Percentiles rank a stretch among this genome's conserved stretches.
These are phyloP conservation scores for Cremastobaeus sp. DNA, from an alignment of 2,888 invertebrate genomes.

Conservation along the genomic window DNA sequence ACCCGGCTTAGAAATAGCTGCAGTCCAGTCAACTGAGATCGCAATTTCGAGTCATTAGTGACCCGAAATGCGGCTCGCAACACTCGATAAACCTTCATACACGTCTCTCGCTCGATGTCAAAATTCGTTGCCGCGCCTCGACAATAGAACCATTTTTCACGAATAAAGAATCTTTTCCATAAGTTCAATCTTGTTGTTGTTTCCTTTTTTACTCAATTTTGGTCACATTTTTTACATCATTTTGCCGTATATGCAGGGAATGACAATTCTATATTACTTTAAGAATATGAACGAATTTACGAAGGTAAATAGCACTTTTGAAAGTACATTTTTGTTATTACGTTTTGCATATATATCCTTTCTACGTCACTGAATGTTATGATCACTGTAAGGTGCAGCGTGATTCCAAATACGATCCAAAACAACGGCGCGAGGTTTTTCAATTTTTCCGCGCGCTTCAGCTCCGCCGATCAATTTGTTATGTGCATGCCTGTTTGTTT, in stretches of 20 bases:
- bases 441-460: too few species aligned
- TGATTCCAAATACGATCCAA: slow-evolving; percentile 37
- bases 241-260: slow-evolving; percentile 36
- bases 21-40: slow-evolving; percentile 67
- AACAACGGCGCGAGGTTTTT: too few species aligned
- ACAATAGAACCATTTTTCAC: slow-evolving; percentile 12
- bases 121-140: slow-evolving; percentile 16
- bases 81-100: slow-evolving; percentile 44
- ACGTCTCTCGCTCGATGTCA: slow-evolving; percentile 23
- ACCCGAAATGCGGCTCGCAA: slow-evolving; percentile 37
- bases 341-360: slow-evolving; percentile 43
- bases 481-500: slow-evolving; percentile 35
- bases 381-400: slow-evolving; percentile 42
- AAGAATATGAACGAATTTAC: slow-evolving; percentile 28
- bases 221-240: slow-evolving; percentile 1
- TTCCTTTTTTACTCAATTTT: slow-evolving; percentile 18
- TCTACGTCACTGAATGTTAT: slow-evolving; percentile 42
- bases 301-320: slow-evolving; percentile 44
- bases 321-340: slow-evolving; percentile 45
- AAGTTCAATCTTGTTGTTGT: slow-evolving; percentile 14
- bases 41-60: slow-evolving; percentile 51
- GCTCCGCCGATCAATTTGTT: too few species aligned
- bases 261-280: slow-evolving; percentile 33
- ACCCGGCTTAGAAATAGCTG: slow-evolving; percentile 73
- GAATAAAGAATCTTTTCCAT: slow-evolving; percentile 2